Evolutionary conservation across 2,113 vertebrate species (phyloP).

Genomic region (Spheniscus mendiculus): DNA sequence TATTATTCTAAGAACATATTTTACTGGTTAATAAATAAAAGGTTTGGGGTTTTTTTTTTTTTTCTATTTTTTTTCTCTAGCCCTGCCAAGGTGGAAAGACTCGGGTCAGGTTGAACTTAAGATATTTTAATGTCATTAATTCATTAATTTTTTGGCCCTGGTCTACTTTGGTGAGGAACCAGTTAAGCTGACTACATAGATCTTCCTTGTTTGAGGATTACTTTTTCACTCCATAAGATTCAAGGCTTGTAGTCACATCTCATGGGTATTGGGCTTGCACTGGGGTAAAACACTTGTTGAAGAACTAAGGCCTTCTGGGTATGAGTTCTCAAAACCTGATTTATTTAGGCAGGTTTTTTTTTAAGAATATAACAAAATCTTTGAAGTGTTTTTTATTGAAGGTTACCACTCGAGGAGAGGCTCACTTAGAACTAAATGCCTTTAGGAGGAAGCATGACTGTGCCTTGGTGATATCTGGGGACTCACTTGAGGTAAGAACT

Average conservation of each 20-base stretch:
- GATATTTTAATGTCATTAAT: background rate
- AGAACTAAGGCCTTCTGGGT: background rate
- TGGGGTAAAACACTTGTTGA: background rate
- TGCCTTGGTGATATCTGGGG: slow-evolving; percentile 95
- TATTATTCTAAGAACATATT: background rate
- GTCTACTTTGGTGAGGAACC: background rate
- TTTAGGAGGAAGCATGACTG: slow-evolving; percentile 97
- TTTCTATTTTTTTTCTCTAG: background rate
- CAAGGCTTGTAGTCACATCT: background rate
- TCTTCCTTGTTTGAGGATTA: background rate
- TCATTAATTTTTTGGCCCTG: background rate
- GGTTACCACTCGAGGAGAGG: slow-evolving; percentile 91
- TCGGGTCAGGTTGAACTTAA: background rate
- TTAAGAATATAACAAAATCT: background rate
- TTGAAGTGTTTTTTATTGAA: slow-evolving; percentile 54
- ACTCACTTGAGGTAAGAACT: slow-evolving; percentile 90
- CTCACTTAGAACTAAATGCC: slow-evolving; percentile 96
- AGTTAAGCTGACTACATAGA: background rate
- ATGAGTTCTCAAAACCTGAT: background rate
- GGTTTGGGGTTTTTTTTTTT: background rate
- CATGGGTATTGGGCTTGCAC: background rate
- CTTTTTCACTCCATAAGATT: background rate
- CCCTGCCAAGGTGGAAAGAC: background rate
- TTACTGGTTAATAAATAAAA: background rate
- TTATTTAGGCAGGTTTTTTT: background rate